Percentiles rank a stretch among this genome's conserved stretches.
phyloP scores from a whole-genome alignment of 2,888 invertebrate species.

The Ectropis crepuscularia region DNA sequence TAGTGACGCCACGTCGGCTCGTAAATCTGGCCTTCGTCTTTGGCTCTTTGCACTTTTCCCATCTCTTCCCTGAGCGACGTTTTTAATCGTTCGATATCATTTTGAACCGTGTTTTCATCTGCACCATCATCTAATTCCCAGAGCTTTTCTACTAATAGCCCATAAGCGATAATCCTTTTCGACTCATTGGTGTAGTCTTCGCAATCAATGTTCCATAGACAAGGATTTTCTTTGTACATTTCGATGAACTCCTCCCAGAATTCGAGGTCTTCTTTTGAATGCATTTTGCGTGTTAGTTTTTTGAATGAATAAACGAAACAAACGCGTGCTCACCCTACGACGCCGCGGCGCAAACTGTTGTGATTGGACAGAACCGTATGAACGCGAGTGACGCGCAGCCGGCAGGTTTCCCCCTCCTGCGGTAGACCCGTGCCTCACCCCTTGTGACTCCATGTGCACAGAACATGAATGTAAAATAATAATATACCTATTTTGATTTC shows the following conservation, averaged over 20 bases:
- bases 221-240: conserved; percentile 28
- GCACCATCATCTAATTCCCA: conserved; percentile 28
- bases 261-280: background rate
- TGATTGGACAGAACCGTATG: background rate
- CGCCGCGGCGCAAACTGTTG: conserved; percentile 17
- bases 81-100: conserved; percentile 8
- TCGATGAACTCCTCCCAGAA: conserved; percentile 33
- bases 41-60: background rate
- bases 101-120: conserved; percentile 7
- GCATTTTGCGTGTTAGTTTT: conserved; percentile 2
- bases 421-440: background rate
- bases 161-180: conserved; percentile 22
- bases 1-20: conserved; percentile 20
- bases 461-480: background rate
- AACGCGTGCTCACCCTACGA: conserved; percentile 23
- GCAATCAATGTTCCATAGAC: conserved; percentile 26
- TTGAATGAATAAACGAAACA: background rate
- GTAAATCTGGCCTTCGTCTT: background rate
- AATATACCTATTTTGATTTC: too few species aligned
- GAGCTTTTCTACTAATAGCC: conserved; percentile 30
- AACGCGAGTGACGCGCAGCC: background rate
- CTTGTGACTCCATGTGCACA: background rate
- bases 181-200: conserved; percentile 8
- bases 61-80: conserved; percentile 6
- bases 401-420: background rate